phyloP scores from a whole-genome alignment of 2,113 vertebrate genomes.

The Anarhynchus alexandrinus region DNA sequence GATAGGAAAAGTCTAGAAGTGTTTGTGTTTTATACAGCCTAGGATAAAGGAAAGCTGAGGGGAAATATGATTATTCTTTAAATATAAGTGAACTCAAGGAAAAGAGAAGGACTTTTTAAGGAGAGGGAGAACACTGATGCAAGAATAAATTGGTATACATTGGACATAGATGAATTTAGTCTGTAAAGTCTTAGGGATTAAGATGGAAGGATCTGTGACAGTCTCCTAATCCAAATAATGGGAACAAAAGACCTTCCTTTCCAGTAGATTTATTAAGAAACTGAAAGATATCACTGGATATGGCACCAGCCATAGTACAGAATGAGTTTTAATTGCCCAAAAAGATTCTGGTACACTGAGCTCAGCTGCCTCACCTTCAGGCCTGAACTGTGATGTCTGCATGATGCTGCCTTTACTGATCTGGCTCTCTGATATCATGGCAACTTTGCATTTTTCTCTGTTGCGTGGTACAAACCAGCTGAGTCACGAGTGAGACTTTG shows the following conservation, averaged over 20 bases:
- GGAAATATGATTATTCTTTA: neutral
- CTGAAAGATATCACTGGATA: neutral
- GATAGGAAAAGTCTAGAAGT: neutral
- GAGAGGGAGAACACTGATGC: neutral
- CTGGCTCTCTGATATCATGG: neutral
- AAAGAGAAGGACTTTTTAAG: neutral
- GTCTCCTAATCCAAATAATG: neutral
- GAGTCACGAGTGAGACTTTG: neutral
- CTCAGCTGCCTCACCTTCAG: neutral
- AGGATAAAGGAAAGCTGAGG: neutral
- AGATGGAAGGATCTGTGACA: neutral
- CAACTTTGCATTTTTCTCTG: neutral
- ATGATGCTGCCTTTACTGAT: neutral
- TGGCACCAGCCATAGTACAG: neutral
- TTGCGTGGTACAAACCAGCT: neutral
- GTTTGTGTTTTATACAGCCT: neutral
- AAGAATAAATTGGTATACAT: neutral
- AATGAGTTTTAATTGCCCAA: neutral
- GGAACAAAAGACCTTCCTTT: neutral
- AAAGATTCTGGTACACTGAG: neutral
- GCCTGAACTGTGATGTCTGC: neutral
- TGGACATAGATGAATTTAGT: neutral
- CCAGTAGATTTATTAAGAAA: neutral
- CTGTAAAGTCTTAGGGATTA: neutral
- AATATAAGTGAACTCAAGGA: neutral